Evolutionary conservation across 2,113 vertebrate species (phyloP), one percentile per base, ranked within the genome.

Genomic region (Varanus komodoensis): DNA sequence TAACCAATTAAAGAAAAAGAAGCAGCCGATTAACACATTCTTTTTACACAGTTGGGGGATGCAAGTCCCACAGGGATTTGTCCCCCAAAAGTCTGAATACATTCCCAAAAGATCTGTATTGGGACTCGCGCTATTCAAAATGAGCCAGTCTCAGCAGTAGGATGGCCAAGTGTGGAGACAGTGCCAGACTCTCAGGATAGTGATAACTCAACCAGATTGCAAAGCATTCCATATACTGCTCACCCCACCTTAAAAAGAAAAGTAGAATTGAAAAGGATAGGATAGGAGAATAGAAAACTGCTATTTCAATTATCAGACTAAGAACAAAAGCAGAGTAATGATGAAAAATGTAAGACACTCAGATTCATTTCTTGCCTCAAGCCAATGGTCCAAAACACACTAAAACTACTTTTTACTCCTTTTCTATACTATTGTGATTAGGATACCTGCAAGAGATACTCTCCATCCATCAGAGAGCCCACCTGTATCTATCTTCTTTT

Each of bases 241-340:
- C 19, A 38, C 23, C 73, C 34, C 74, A 12, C 6, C 34, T 77
- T 29, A 71, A 71, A 32, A 71, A 71, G 29, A 3, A 77, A 6
- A 38, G 73, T 34, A n/a, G 73, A 14, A 34, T 34, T 44, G 34
- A n/a, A 38, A 75, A 77, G 6, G 48, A 50, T 27, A 50, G 83
- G 15, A 4, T 34, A 69, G 83, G 15, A 4, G 25, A 68, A 69
- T 29, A 12, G 29, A 71, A 54, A 44, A 44, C 3, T 44, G 38
- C 91, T 86, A 89, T 92, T 93, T 91, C 83, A 69, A 91, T 92
- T 94, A 57, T 83, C 91, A 94, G 89, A 75, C 68, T 81, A 0
- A 0, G 32, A 92, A 38, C 61, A 92, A 93, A 57, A 82, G 86
- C 61, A 61, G 57, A 3, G 9, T 61, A 61, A 61, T 92, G 75